Evolutionary conservation across 1,140 invertebrate species (phyloP), one percentile per base, ranked within the genome.

Genomic region (Marisa cornuarietis): DNA sequence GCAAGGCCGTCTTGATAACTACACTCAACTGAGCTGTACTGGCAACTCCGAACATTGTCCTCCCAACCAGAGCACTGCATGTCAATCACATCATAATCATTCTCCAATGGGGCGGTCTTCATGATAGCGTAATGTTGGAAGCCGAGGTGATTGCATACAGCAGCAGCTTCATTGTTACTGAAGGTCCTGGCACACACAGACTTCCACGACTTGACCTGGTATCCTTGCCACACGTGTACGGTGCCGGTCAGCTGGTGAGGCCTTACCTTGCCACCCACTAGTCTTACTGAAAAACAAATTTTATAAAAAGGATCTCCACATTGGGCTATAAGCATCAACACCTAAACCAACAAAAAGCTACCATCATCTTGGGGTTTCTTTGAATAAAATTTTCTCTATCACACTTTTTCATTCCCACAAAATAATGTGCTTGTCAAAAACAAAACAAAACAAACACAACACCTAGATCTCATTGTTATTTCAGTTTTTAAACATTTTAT

Each of bases 91-190:
- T 76, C 71, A 9, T 79, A 82, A 16, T 80, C 78, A 18, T 82
- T 79, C 7, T 26, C 26, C 58, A 42, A 11, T 5, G 6, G 8
- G 11, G 22, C 62, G 22, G 63, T 58, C 61, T 63, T 81, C 13
- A 87, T 65, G 14, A 87, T 69, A 18, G 81, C 79, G 18, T 82
- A 83, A n/a, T 80, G 24, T 52, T 79, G 79, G 80, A 85, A 89
- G 92, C 88, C 88, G 8, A 90, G 54, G 68, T 88, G 86, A 51
- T 76, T 31, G 78, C 90, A 91, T 13, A 87, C 83, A 8, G 89
- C 83, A 9, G 79, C 73, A 2, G 87, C 89, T 68, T 84, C 84
- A 3, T 49, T 73, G 11, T 83, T 78, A 52, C 84, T 83, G 74
- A 90, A 90, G 3, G 79, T 77, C 63, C 86, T 83, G 10, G 81